phyloP scores from a whole-genome alignment of 2,113 vertebrate genomes.

The Gambusia holbrooki region DNA sequence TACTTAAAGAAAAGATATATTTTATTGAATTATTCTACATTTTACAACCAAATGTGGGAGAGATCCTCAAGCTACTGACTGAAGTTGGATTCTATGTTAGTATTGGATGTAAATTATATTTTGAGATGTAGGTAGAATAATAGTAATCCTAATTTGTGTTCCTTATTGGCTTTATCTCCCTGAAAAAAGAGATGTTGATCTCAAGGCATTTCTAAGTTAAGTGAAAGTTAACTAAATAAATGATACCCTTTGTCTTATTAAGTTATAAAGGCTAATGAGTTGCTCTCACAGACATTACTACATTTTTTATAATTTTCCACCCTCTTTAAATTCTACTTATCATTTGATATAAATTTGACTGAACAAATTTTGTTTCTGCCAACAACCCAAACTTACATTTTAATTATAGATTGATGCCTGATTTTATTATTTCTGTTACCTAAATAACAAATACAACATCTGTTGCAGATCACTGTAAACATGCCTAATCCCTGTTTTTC shows the following conservation, averaged over 20 bases:
- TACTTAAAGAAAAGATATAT: too few relatives aligned
- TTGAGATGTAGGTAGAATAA: not conserved
- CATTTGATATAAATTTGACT: not conserved
- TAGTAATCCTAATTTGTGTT: not conserved
- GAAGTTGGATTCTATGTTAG: too few relatives aligned
- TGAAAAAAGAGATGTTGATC: not conserved
- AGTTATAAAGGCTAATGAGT: not conserved
- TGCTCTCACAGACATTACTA: not conserved
- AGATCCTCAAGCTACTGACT: too few relatives aligned
- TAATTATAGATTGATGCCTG: not conserved
- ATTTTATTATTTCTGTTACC: conserved; percentile 1
- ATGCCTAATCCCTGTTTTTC: conserved; percentile 17
- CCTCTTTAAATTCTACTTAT: too few relatives aligned
- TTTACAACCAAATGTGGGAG: too few relatives aligned
- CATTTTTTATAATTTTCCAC: too few relatives aligned
- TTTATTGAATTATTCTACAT: too few relatives aligned
- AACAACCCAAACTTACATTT: not conserved
- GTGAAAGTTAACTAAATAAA: too few relatives aligned
- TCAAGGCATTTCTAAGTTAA: not conserved
- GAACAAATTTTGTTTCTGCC: not conserved
- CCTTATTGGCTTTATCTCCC: not conserved
- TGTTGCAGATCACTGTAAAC: conserved; percentile 27
- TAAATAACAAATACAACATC: not conserved
- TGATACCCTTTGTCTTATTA: not conserved
- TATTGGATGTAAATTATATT: not conserved